Evolutionary conservation across 92 coral and sea anemone genomes (phyloP).

Genomic region (Epizoanthus ramosus): DNA sequence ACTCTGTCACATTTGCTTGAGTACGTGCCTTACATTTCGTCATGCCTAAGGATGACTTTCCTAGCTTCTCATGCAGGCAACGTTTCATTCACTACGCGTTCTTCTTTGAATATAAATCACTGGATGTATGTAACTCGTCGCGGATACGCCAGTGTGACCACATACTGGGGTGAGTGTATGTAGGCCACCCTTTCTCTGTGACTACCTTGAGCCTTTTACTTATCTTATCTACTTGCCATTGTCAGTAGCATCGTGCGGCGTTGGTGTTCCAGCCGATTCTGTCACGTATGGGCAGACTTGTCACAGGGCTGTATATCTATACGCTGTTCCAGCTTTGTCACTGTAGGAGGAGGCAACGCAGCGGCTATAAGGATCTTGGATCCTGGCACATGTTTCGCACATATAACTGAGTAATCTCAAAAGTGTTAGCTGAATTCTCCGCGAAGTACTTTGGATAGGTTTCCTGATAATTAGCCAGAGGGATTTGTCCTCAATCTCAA

Average conservation of each 20-base stretch:
- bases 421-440: constrained; percentile 36
- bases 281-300: constrained; percentile 1
- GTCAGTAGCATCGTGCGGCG: constrained; percentile 19
- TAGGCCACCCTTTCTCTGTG: constrained; percentile 35
- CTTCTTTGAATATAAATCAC: constrained; percentile 47
- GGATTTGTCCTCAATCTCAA: background rate
- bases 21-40: constrained; percentile 4
- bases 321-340: constrained; percentile 9
- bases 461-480: background rate
- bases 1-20: too few relatives aligned
- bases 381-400: constrained; percentile 34
- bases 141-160: constrained; percentile 14
- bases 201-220: constrained; percentile 21
- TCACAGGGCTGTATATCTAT: constrained; percentile 23
- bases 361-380: constrained; percentile 32
- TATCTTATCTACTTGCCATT: background rate
- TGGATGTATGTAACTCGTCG: constrained; percentile 19
- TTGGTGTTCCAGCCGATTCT: constrained; percentile 1
- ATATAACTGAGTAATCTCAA: constrained; percentile 35
- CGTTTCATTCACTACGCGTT: constrained; percentile 36
- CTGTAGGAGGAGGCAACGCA: constrained; percentile 21
- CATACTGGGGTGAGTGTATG: constrained; percentile 15
- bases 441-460: background rate
- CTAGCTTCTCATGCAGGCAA: background rate
- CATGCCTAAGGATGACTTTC: constrained; percentile 8